These are phyloP conservation scores for Tychaedon coryphoeus DNA, from an alignment of 2,113 vertebrate genomes.

Conservation along the genomic window DNA sequence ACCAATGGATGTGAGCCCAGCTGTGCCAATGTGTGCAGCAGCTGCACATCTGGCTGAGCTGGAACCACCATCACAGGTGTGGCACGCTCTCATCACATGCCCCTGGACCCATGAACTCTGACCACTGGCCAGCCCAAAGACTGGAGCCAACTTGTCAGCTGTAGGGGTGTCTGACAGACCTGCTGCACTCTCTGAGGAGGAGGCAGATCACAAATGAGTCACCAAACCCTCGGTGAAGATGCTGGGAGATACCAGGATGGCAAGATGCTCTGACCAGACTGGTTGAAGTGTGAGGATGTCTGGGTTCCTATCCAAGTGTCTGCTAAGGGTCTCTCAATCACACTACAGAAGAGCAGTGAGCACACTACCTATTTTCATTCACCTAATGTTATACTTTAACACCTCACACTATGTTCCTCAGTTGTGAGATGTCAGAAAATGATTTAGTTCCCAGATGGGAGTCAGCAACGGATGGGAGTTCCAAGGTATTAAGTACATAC, in stretches of 20 bases:
- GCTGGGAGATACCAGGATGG: not conserved
- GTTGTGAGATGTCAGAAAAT: not conserved
- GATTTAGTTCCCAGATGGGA: not conserved
- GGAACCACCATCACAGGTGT: not conserved
- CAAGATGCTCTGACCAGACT: not conserved
- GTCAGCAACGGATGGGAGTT: not conserved
- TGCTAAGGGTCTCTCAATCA: not conserved
- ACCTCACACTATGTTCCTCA: not conserved
- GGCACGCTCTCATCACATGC: not conserved
- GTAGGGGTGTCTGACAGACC: not conserved
- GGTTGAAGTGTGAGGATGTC: not conserved
- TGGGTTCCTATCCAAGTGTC: not conserved
- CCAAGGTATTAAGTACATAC: not conserved
- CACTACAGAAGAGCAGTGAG: not conserved
- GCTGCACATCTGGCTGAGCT: not conserved
- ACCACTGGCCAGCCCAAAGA: not conserved
- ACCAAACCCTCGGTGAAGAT: not conserved
- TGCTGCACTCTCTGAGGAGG: not conserved
- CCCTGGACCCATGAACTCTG: not conserved
- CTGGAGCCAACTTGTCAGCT: not conserved
- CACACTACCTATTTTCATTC: not conserved
- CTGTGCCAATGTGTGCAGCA: not conserved
- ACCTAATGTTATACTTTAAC: not conserved
- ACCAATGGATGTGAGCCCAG: not conserved
- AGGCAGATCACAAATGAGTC: fast-evolving